Evolutionary conservation across 2,113 vertebrate genomes (phyloP), one percentile per base, ranked within the genome.

Genomic region (Megatriorchis doriae): DNA sequence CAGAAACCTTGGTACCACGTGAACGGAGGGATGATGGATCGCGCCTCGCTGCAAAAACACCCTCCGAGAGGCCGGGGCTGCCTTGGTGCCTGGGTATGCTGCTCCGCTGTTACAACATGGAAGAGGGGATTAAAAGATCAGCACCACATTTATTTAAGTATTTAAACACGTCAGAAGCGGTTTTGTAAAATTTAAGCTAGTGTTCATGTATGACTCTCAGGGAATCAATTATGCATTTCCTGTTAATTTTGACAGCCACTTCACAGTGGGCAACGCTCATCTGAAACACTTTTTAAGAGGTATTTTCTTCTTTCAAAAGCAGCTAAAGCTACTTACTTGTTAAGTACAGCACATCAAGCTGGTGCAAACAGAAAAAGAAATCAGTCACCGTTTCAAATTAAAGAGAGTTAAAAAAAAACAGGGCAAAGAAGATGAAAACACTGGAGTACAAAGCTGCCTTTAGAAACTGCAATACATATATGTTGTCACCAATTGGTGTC

Each of bases 351-450:
- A 75, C 42, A 94, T 58, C 84, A 90, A 82, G 80, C 83, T 68
- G 83, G 48, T 86, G 77, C 53, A 95, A 94, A 71, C 31, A 92
- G 85, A 88, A 93, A 92, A 96, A 90, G 79, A 90, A 95, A 86
- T 82, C 92, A 86, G 78, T 82, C 93, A 95, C 89, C 45, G 2
- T 95, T 95, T 96, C 94, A 93, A 94, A 96, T 88, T 93, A 88
- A 88, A 93, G 82, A 65, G 65, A 58, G 32, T 2, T 25, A 25
- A 50, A 48, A 84, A 86, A 59, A 23, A 61, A 25, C 42, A 66
- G 38, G 32, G 31, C 59, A 80, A 75, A 82, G 80, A 84, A 88
- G 81, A 80, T 91, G 92, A 96, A 96, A 95, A 95, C 80, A 20
- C 48, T 59, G 63, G 50, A 96, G 74, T 81, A 94, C 84, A 94